Evolutionary conservation across 2,888 invertebrate species (phyloP).

Genomic region (Heliconius erato): DNA sequence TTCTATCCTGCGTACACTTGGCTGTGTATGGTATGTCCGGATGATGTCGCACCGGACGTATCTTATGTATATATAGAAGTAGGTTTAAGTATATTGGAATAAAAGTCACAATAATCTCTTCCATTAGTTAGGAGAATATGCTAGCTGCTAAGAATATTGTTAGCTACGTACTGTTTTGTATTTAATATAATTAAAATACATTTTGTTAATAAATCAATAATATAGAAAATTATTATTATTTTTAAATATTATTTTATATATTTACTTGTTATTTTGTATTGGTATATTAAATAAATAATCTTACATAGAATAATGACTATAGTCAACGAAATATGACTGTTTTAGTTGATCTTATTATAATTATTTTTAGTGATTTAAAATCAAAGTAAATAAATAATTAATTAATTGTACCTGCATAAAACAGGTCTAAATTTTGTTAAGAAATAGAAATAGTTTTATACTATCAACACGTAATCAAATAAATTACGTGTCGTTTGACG

Average conservation of each 20-base stretch:
- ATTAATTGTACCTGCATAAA: not conserved
- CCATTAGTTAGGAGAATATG: conserved; percentile 16
- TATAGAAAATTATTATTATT: not conserved
- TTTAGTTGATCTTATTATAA: not conserved
- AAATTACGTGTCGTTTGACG: too few species aligned
- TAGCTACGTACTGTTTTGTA: not conserved
- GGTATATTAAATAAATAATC: not conserved
- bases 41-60: too few species aligned
- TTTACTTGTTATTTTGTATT: not conserved
- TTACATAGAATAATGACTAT: not conserved
- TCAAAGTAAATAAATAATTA: not conserved
- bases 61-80: too few species aligned
- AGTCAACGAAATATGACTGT: not conserved
- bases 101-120: conserved; percentile 3
- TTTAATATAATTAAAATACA: not conserved
- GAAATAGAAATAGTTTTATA: too few species aligned
- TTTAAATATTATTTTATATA: not conserved
- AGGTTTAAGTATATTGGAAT: not conserved
- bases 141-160: conserved; percentile 2
- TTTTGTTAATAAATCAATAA: not conserved
- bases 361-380: too few species aligned
- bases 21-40: too few species aligned
- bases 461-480: too few species aligned
- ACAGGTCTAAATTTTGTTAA: not conserved
- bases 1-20: too few species aligned